phyloP scores from a whole-genome alignment of 2,797 vertebrate genomes.

The Psittacula echo region DNA sequence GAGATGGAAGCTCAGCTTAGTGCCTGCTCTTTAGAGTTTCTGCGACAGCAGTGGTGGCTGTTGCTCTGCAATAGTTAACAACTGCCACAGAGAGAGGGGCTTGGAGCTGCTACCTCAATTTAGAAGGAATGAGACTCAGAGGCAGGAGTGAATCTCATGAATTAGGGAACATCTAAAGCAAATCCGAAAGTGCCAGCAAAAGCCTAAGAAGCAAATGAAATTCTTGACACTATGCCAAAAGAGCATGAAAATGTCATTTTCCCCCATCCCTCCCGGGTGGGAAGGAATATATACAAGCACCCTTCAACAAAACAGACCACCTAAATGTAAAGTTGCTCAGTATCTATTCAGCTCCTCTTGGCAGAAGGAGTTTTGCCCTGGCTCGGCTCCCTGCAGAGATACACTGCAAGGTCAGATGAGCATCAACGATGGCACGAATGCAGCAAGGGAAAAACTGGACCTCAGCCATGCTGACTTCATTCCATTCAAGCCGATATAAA shows the following conservation, averaged over 20 bases:
- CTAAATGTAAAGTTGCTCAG: neutral
- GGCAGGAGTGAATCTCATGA: neutral
- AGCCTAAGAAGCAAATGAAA: neutral
- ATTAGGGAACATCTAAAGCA: slow-evolving; percentile 18
- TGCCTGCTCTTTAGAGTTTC: neutral
- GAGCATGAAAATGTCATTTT: neutral
- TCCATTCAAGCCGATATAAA: neutral
- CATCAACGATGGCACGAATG: neutral
- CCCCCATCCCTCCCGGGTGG: neutral
- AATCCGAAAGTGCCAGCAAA: neutral
- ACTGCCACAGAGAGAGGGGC: neutral
- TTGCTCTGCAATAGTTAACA: neutral
- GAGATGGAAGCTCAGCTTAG: rapidly evolving
- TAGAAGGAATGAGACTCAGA: neutral
- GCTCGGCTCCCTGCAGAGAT: neutral
- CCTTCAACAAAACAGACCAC: neutral
- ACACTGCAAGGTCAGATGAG: neutral
- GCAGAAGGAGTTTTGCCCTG: neutral
- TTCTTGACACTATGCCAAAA: neutral
- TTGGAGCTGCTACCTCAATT: neutral
- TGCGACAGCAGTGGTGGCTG: neutral
- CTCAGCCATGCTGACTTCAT: neutral
- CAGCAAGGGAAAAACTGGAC: neutral
- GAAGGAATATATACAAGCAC: neutral
- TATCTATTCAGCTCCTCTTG: neutral